Evolutionary conservation across 2,888 invertebrate species (phyloP), one percentile per base, ranked within the genome.

Genomic region (Hecatera dysodea): DNA sequence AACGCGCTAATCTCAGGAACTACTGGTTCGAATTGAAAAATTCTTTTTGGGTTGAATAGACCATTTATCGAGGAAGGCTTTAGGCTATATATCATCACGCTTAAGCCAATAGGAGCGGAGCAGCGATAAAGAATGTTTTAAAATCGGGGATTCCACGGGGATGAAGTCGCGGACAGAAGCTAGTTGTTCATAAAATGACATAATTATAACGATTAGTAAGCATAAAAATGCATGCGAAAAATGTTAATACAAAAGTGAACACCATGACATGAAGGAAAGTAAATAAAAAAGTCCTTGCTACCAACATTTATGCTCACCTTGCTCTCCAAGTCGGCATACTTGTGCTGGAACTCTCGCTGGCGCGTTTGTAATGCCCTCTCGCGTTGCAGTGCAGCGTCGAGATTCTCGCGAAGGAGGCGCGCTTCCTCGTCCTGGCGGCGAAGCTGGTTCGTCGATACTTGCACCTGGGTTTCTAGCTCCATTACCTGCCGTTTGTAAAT

Each of bases 401-500:
- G 93, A 75, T 97, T 97, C 75, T 98, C 98, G 55, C 97, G 97
- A 67, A 99, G 95, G 87, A 97, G 97, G 88, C 98, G 98, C 86
- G 98, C 97, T 89, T 99, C 99, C 75, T 99, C 99, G 88, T 99
- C 99, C 93, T 99, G 99, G 15, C 99, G 97, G 50, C 98, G 97
- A 78, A 98, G 93, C 91, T 98, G 98, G 93, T 98, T 98, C 33
- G 98, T 98, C 75, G 98, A 98, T 1, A 98, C 98, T 91, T 98
- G 98, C 56, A 98, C 98, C 91, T 99, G 99, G 2, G 99, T 99
- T 93, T 99, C 99, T 61, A 99, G 96, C 93, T 99, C 99, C 99
- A 99, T 98, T 0, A 98, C 97, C 97, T 97, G 78, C 15, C 36
- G 22, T 7, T 17, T 17, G 17, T 17, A 11, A 24, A 22, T 52